Evolutionary conservation across 2,113 vertebrate genomes (phyloP).

Genomic region (Cheilinus undulatus): DNA sequence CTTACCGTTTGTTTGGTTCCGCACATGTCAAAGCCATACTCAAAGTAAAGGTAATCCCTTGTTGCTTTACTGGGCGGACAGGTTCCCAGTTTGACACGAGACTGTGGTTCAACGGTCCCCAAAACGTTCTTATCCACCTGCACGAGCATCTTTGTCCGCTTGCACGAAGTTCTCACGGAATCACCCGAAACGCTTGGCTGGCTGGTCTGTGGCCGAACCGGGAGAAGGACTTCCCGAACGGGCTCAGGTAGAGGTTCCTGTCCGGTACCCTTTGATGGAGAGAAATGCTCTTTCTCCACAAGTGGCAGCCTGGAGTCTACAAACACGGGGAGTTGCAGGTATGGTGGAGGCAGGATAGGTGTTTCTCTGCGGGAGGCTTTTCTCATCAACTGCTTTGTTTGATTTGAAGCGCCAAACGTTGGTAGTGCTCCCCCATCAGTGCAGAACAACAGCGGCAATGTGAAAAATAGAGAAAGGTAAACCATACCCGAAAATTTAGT

Average conservation of each 20-base stretch:
- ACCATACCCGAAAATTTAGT: background rate
- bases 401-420: background rate
- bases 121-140: constrained; percentile 59
- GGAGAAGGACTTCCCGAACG: constrained; percentile 61
- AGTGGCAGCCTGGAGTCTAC: constrained; percentile 62
- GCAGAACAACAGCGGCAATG: background rate
- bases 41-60: constrained; percentile 59
- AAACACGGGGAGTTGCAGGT: constrained; percentile 72
- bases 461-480: background rate
- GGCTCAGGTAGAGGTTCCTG: constrained; percentile 43
- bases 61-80: constrained; percentile 61
- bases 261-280: constrained; percentile 48
- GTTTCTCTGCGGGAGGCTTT: constrained; percentile 2
- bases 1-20: constrained; percentile 60
- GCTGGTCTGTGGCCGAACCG: background rate
- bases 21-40: constrained; percentile 65
- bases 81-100: constrained; percentile 66
- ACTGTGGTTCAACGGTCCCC: background rate
- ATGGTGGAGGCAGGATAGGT: constrained; percentile 12
- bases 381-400: background rate
- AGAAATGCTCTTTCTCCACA: constrained; percentile 61
- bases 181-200: background rate
- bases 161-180: constrained; percentile 56
- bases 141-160: constrained; percentile 65
- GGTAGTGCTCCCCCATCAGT: background rate